Evolutionary conservation across 2,888 invertebrate species (phyloP), one percentile per base, ranked within the genome.

Genomic region (Troilus luridus): DNA sequence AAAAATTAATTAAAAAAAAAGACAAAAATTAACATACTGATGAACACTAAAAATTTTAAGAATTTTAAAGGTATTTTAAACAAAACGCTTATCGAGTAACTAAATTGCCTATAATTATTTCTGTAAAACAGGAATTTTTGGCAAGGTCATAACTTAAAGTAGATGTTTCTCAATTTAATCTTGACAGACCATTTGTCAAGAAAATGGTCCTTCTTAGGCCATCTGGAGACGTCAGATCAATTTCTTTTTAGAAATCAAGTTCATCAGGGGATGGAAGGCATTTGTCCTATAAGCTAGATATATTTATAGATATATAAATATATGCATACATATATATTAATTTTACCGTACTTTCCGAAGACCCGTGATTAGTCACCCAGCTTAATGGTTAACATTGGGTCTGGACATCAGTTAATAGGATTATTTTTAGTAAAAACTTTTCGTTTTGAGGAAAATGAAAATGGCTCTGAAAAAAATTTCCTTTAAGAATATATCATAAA

Each of bases 181-280:
- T 19, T 56, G 85, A 58, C 85, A 85, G 85, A 21, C 54, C 3
- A 85, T 85, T n/a, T 56, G 85, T 85, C 85, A 85, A 85, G 85
- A n/a, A 85, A 85, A 85, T 56, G 85, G 56, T 17, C n/a, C 7
- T 14, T 12, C 27, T 56, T 54, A 21, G n/a, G n/a, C 21, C 56
- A 56, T 10, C 12, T 56, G 56, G 6, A n/a, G 54, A 10, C 17
- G n/a, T 85, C 56, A 19, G 56, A n/a, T 85, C 41, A 77, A 77
- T 41, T 17, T 77, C 17, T 19, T 77, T 77, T 77, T 17, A 12
- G 10, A 77, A 41, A 9, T 77, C 41, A 10, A 7, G 72, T 77
- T 41, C 12, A 67, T 27, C n/a, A 64, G 1, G 0, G 7, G 10
- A 64, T 11, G 10, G n/a, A n/a, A 64, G 62, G 41, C 41, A 41